Evolutionary conservation across 2,797 vertebrate species (phyloP).

Genomic region (Hypotaenidia philippensis): DNA sequence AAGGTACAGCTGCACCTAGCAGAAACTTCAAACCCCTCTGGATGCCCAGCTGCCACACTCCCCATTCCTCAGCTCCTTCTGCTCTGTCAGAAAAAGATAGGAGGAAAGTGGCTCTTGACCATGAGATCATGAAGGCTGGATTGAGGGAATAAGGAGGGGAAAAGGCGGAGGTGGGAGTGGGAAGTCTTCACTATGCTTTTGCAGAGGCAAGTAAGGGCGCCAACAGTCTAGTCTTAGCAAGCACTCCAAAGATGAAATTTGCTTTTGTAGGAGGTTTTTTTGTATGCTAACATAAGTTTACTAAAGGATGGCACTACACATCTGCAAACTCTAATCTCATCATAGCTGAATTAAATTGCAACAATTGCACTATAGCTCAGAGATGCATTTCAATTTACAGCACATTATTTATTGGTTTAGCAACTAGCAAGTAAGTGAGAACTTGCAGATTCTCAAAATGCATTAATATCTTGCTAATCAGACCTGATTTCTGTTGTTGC

Average conservation of each 20-base stretch:
- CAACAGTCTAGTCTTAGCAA: neutral
- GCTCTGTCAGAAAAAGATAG: neutral
- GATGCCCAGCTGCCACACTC: neutral
- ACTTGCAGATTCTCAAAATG: neutral
- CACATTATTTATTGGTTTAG: conserved; percentile 38
- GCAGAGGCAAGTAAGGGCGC: neutral
- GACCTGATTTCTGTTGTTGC: neutral
- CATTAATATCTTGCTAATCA: neutral
- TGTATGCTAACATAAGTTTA: neutral
- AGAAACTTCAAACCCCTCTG: neutral
- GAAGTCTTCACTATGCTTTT: neutral
- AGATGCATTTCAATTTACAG: neutral
- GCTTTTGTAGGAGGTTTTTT: neutral
- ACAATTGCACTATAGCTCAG: neutral
- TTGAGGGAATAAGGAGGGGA: neutral
- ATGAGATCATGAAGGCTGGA: neutral
- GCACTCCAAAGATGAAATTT: neutral
- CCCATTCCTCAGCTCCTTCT: neutral
- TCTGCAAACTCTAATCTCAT: neutral
- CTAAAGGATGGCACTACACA: neutral
- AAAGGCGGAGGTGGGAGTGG: too few species aligned
- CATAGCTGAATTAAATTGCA: conserved; percentile 19
- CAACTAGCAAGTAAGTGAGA: neutral
- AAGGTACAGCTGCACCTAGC: neutral
- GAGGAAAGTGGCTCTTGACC: neutral